Conservation (phyloP, 2,113 vertebrate genomes). For the Chamaetylas fuelleborni region DNA sequence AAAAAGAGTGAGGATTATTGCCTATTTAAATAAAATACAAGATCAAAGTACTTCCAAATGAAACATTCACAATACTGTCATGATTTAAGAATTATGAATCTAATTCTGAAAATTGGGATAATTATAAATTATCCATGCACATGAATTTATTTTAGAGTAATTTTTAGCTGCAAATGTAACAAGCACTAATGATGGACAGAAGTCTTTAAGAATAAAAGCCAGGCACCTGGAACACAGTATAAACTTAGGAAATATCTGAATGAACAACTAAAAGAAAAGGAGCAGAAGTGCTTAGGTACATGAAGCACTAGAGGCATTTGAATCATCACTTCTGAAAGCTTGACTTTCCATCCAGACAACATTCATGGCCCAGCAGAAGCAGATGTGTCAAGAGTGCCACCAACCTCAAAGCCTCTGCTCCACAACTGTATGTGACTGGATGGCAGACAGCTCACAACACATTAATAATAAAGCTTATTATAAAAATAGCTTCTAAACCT, state of each 20-base stretch:
- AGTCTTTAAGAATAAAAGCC: background rate
- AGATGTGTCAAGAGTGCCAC: background rate
- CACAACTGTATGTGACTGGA: background rate
- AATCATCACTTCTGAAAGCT: background rate
- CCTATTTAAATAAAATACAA: background rate
- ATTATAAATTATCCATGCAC: background rate
- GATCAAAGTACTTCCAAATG: background rate
- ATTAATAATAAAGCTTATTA: background rate
- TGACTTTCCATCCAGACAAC: background rate
- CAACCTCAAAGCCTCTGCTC: background rate
- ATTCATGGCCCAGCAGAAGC: background rate
- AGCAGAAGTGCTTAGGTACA: background rate
- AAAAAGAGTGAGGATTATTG: background rate
- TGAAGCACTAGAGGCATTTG: background rate
- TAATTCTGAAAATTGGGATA: background rate
- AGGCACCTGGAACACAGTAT: background rate
- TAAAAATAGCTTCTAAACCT: constrained; percentile 48
- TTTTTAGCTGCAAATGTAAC: background rate
- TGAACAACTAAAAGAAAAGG: background rate
- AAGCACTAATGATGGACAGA: background rate
- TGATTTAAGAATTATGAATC: background rate
- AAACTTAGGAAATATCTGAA: background rate
- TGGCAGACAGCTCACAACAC: background rate
- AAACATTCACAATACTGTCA: background rate
- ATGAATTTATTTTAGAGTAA: background rate